phyloP scores from a whole-genome alignment of 2,888 invertebrate genomes.

The Conchocele bisecta region DNA sequence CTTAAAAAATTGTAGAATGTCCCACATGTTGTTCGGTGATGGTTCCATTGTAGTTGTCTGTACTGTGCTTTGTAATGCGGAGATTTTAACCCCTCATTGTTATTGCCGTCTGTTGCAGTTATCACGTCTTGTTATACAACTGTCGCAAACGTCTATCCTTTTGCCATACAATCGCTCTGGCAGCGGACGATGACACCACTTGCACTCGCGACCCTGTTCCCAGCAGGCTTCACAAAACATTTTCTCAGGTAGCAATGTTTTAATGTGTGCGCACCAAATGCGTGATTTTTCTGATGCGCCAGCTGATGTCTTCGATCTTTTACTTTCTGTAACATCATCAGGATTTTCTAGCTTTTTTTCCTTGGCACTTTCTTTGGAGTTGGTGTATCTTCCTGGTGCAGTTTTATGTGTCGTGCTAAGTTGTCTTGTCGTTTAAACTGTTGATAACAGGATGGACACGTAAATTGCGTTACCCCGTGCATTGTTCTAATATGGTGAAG shows the following conservation, averaged over 20 bases:
- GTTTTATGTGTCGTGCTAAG: no score
- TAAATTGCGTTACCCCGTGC: no score
- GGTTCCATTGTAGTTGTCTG: not conserved
- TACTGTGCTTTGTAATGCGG: no score
- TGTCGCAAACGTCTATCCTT: slow-evolving; percentile 29
- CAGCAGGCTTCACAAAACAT: slow-evolving; percentile 24
- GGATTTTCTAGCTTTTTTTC: no score
- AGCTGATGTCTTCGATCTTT: not conserved
- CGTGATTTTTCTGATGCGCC: slow-evolving; percentile 1
- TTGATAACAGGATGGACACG: no score
- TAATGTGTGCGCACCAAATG: slow-evolving; percentile 27
- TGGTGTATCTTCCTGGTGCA: no score
- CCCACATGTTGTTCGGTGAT: slow-evolving; percentile 10
- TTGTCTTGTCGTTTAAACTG: no score
- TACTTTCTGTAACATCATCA: no score
- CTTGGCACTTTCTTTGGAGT: no score
- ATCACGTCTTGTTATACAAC: slow-evolving; percentile 20
- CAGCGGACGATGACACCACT: slow-evolving; percentile 40
- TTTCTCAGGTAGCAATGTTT: slow-evolving; percentile 21
- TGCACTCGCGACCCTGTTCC: slow-evolving; percentile 30
- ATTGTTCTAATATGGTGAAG: no score
- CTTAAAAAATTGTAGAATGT: no score
- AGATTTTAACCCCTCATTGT: not conserved
- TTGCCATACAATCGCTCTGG: slow-evolving; percentile 35
- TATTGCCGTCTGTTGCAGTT: slow-evolving; percentile 6